A percentile compares a stretch with the other conserved stretches of the same genome.
phyloP scores from a whole-genome alignment of 2,797 vertebrate genomes.

The Paratrypauchen microcephalus region DNA sequence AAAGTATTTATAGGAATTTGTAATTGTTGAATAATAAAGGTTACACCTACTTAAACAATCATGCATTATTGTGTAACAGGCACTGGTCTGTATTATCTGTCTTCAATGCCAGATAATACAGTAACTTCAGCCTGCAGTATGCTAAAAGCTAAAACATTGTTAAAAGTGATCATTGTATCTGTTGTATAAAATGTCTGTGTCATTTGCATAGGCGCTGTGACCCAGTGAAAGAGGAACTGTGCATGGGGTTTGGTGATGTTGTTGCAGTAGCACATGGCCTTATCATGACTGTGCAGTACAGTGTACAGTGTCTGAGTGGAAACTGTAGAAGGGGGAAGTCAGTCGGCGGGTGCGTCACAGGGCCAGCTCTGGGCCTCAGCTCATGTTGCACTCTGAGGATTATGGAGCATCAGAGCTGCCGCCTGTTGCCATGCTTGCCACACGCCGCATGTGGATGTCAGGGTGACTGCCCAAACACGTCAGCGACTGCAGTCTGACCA shows the following conservation, averaged over 20 bases:
- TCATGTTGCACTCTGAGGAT: conserved; percentile 45
- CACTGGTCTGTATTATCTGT: background rate
- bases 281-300: conserved; percentile 50
- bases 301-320: conserved; percentile 58
- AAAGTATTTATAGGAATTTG: background rate
- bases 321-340: conserved; percentile 50
- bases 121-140: no score
- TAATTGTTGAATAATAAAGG: background rate
- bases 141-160: background rate
- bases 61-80: background rate
- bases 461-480: conserved; percentile 4
- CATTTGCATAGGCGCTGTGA: background rate
- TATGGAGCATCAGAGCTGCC: background rate
- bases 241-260: conserved; percentile 6
- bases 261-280: conserved; percentile 27
- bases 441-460: conserved; percentile 27
- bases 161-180: background rate
- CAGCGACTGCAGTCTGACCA: background rate
- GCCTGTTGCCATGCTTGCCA: conserved; percentile 29
- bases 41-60: background rate
- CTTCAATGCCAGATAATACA: no score
- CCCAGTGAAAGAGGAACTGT: conserved; percentile 10
- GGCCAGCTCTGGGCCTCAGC: conserved; percentile 29
- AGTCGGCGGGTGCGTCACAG: conserved; percentile 51
- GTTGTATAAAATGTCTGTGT: background rate